Percentiles rank a stretch among this genome's conserved stretches.
Conservation (phyloP, 2,113 vertebrate genomes). For the Suncus etruscus region DNA sequence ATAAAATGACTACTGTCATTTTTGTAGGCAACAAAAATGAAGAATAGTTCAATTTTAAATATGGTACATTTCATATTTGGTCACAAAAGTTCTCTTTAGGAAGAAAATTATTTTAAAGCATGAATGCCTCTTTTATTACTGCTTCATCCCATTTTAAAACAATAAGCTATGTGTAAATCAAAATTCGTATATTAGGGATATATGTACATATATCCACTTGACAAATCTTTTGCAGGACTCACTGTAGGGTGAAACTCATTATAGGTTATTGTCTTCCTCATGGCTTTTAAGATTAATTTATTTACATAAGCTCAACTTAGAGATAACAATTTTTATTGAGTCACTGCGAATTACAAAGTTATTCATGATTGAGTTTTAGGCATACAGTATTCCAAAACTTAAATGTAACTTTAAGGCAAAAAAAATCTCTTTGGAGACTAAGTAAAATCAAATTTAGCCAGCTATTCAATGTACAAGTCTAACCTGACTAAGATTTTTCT, state of each 20-base stretch:
- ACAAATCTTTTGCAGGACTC: slow-evolving; percentile 51
- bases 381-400: too few relatives aligned
- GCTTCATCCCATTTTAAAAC: slow-evolving; percentile 52
- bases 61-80: slow-evolving; percentile 52
- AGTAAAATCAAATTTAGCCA: slow-evolving; percentile 27
- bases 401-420: too few relatives aligned
- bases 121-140: slow-evolving; percentile 52
- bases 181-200: slow-evolving; percentile 39
- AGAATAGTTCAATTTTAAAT: slow-evolving; percentile 40
- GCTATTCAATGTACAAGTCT: slow-evolving; percentile 42
- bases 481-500: slow-evolving; percentile 46
- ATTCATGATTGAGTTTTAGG: too few relatives aligned
- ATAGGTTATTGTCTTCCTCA: slow-evolving; percentile 18
- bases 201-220: slow-evolving; percentile 23
- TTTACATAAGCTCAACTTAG: slow-evolving; percentile 44
- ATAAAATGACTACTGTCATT: slow-evolving; percentile 51
- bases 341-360: too few relatives aligned
- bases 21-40: slow-evolving; percentile 28
- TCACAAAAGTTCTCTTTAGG: slow-evolving; percentile 53
- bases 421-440: slow-evolving; percentile 46
- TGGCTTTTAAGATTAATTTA: slow-evolving; percentile 60
- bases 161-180: slow-evolving; percentile 39
- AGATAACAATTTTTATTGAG: slow-evolving; percentile 20
- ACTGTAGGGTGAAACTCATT: not conserved
- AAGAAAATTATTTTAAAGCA: slow-evolving; percentile 54